phyloP scores from a whole-genome alignment of 2,888 invertebrate genomes.

The Eurois occulta region DNA sequence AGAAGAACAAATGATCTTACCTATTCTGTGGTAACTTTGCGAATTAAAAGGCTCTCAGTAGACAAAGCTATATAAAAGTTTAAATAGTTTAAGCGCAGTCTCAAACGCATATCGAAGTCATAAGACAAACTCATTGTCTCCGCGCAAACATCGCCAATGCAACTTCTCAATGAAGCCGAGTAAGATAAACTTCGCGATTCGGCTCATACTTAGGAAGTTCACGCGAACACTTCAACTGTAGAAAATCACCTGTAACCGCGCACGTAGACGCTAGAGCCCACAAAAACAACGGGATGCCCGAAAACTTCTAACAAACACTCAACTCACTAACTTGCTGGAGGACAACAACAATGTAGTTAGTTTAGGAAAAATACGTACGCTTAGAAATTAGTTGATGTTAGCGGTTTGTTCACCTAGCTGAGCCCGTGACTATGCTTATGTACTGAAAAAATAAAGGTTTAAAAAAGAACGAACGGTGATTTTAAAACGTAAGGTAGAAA shows the following conservation, averaged over 20 bases:
- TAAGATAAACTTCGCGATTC: constrained; percentile 82
- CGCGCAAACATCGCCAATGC: constrained; percentile 78
- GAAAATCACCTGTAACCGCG: constrained; percentile 81
- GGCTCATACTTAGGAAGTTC: constrained; percentile 81
- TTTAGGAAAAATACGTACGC: constrained; percentile 65
- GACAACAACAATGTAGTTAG: constrained; percentile 70
- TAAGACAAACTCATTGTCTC: constrained; percentile 84
- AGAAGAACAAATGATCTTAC: constrained; percentile 41
- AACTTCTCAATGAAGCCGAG: constrained; percentile 80
- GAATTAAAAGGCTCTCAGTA: constrained; percentile 66
- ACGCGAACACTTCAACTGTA: constrained; percentile 75
- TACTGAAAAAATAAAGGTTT: not conserved
- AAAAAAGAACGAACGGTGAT: not conserved
- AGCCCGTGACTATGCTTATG: not conserved
- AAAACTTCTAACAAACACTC: constrained; percentile 79
- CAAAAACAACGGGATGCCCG: constrained; percentile 77
- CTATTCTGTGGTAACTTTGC: constrained; percentile 48
- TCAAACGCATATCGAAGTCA: constrained; percentile 80
- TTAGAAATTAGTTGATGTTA: constrained; percentile 59
- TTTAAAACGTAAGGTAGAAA: not conserved
- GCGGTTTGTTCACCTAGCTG: constrained; percentile 32
- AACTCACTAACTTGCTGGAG: constrained; percentile 67
- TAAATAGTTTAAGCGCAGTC: constrained; percentile 75
- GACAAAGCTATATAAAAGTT: constrained; percentile 69
- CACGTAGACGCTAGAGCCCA: constrained; percentile 73